These are phyloP conservation scores for Hipparchia semele DNA, from an alignment of 2,888 invertebrate genomes.

Conservation along the genomic window DNA sequence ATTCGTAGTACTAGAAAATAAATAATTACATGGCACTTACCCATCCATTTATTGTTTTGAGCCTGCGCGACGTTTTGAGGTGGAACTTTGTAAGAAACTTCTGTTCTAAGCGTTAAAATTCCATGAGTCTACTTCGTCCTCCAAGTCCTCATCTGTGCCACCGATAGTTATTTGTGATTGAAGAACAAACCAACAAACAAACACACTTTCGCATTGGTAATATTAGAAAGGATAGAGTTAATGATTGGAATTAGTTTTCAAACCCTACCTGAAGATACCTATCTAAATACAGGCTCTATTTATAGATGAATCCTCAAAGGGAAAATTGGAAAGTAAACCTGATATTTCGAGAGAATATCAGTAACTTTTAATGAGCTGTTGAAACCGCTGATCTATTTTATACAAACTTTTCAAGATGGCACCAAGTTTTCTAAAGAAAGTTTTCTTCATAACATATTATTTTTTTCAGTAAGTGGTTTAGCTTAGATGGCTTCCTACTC, in stretches of 20 bases:
- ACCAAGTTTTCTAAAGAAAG: neutral
- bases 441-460: neutral
- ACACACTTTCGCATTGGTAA: neutral
- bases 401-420: neutral
- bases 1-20: too few species aligned
- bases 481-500: too few species aligned
- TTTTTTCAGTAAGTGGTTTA: too few species aligned
- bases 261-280: neutral
- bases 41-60: too few species aligned
- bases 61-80: too few species aligned
- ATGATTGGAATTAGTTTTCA: neutral
- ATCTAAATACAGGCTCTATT: neutral
- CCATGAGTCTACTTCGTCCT: too few species aligned
- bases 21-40: too few species aligned
- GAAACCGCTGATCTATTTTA: neutral
- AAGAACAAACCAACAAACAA: neutral
- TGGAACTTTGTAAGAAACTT: too few species aligned
- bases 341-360: conserved; percentile 1
- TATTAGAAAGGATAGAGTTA: neutral
- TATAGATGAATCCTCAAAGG: conserved; percentile 6
- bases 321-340: neutral
- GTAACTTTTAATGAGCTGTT: conserved; percentile 6
- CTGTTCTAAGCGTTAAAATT: too few species aligned
- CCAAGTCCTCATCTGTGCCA: too few species aligned
- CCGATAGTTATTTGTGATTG: too few species aligned